phyloP scores from a whole-genome alignment of 2,888 invertebrate species.

The Apamea monoglypha region DNA sequence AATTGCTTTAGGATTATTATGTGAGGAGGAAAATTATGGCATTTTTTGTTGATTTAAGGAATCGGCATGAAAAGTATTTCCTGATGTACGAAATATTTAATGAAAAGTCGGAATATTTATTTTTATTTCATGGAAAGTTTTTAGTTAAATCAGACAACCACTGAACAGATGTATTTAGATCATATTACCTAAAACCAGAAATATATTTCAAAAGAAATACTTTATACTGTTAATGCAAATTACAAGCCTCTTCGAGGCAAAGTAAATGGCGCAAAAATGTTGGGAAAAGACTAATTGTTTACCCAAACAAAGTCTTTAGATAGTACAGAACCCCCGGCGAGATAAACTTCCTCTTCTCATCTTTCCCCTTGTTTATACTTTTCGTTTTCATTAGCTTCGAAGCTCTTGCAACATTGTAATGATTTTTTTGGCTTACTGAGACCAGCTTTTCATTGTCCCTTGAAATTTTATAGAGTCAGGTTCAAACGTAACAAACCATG shows the following conservation, averaged over 20 bases:
- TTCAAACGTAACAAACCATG: conserved; percentile 61
- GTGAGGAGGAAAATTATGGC: conserved; percentile 28
- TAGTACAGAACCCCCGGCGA: conserved; percentile 52
- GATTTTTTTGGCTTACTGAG: conserved; percentile 53
- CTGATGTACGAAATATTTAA: conserved; percentile 10
- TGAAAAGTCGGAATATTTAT: background rate
- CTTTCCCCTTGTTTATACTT: conserved; percentile 76
- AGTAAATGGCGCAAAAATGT: conserved; percentile 48
- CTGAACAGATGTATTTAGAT: background rate
- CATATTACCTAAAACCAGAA: background rate
- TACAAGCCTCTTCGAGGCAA: conserved; percentile 24
- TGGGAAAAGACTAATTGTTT: conserved; percentile 56
- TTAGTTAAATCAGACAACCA: background rate
- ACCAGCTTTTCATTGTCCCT: conserved; percentile 55
- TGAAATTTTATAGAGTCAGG: conserved; percentile 63
- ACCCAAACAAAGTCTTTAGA: conserved; percentile 58
- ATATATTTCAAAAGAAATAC: background rate
- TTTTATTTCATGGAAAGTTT: background rate
- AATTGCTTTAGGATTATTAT: conserved; percentile 29
- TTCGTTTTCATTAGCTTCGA: conserved; percentile 71
- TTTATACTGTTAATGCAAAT: conserved; percentile 24
- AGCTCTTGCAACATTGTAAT: conserved; percentile 64
- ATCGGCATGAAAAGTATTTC: conserved; percentile 17
- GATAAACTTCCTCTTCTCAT: conserved; percentile 57
- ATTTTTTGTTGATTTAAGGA: conserved; percentile 3